phyloP scores from a whole-genome alignment of 1,140 invertebrate species.

The Melitaea cinxia region DNA sequence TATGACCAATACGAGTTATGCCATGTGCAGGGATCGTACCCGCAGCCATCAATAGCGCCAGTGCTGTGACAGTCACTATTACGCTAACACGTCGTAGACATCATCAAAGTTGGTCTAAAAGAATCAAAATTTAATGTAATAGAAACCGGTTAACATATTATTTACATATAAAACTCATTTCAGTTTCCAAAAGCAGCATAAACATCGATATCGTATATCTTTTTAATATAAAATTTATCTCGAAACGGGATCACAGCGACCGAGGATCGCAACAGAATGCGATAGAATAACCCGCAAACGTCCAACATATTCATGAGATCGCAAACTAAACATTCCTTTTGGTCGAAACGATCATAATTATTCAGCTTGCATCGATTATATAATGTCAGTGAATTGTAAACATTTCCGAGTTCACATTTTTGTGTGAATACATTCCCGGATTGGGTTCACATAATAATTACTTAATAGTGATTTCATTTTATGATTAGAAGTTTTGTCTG shows the following conservation, averaged over 20 bases:
- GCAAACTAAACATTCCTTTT: not conserved
- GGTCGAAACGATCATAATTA: constrained; percentile 6
- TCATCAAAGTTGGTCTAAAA: too few relatives aligned
- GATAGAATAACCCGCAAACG: constrained; percentile 13
- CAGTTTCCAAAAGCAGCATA: not conserved
- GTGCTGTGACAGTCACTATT: too few relatives aligned
- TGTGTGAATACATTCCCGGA: not conserved
- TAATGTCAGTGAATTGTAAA: not conserved
- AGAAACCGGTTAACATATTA: too few relatives aligned
- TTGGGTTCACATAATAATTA: too few relatives aligned
- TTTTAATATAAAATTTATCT: constrained; percentile 4
- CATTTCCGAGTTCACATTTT: not conserved
- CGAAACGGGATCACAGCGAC: constrained; percentile 7
- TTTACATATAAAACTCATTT: not conserved
- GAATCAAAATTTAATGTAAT: too few relatives aligned
- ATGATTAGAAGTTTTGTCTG: too few relatives aligned
- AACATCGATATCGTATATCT: not conserved
- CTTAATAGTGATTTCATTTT: too few relatives aligned
- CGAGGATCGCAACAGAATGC: not conserved
- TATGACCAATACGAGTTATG: too few relatives aligned
- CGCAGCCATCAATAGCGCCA: too few relatives aligned
- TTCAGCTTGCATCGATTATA: not conserved
- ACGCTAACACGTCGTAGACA: too few relatives aligned
- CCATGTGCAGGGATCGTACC: too few relatives aligned
- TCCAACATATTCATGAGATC: constrained; percentile 21